phyloP scores from a whole-genome alignment of 2,113 vertebrate genomes.

The Salvelinus alpinus region DNA sequence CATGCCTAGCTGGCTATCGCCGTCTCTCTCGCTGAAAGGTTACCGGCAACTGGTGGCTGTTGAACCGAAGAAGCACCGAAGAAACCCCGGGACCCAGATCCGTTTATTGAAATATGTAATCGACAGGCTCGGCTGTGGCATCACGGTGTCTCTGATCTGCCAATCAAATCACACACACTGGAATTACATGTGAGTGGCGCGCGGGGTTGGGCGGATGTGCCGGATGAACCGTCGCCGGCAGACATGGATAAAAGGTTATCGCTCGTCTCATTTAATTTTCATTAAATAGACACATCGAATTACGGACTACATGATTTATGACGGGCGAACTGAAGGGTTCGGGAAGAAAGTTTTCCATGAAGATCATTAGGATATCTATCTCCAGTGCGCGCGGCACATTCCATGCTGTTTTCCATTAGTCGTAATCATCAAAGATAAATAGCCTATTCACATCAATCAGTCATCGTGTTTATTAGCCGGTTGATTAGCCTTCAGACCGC shows the following conservation, averaged over 20 bases:
- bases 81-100: constrained; percentile 3
- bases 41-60: constrained; percentile 57
- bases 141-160: constrained; percentile 54
- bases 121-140: background rate
- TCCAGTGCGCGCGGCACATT: background rate
- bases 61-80: constrained; percentile 20
- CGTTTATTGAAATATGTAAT: constrained; percentile 12
- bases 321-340: background rate
- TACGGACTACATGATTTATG: background rate
- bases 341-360: background rate
- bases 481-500: too few relatives aligned
- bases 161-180: constrained; percentile 63
- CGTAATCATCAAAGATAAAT: background rate
- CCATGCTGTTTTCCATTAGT: background rate
- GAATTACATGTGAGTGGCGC: constrained; percentile 68
- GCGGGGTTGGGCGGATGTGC: constrained; percentile 69
- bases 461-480: too few relatives aligned
- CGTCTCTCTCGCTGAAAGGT: constrained; percentile 43
- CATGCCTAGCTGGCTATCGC: constrained; percentile 48
- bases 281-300: constrained; percentile 46
- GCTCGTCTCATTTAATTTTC: constrained; percentile 40
- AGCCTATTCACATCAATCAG: background rate
- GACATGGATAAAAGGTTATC: constrained; percentile 64
- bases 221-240: constrained; percentile 60
- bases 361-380: background rate